Evolutionary conservation across 1,140 invertebrate species (phyloP), one percentile per base, ranked within the genome.

Genomic region (Bemisia tabaci): DNA sequence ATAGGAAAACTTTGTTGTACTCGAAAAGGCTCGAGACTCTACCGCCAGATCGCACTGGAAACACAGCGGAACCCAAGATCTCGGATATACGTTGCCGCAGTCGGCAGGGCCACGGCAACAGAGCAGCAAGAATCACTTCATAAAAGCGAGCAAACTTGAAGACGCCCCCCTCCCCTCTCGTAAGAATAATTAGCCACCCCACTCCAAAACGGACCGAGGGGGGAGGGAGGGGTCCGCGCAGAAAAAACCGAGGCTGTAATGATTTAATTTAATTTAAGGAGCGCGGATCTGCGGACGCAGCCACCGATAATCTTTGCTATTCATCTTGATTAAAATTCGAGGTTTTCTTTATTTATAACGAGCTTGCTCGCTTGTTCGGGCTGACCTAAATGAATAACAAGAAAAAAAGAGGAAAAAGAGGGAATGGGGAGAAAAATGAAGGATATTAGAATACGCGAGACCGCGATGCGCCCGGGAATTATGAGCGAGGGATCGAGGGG

Each of bases 181-280:
- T n/a, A n/a, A n/a, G n/a, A n/a, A n/a, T n/a, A n/a, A n/a, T n/a
- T n/a, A n/a, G n/a, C n/a, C n/a, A n/a, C n/a, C n/a, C n/a, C n/a
- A n/a, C n/a, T n/a, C n/a, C n/a, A n/a, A n/a, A n/a, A n/a, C n/a
- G n/a, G n/a, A n/a, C n/a, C n/a, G n/a, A n/a, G n/a, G n/a, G n/a
- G n/a, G n/a, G n/a, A n/a, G n/a, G n/a, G n/a, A n/a, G n/a, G n/a
- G n/a, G n/a, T n/a, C n/a, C n/a, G n/a, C n/a, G n/a, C n/a, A 48
- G 33, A 48, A 17, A 48, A 48, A 48, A 48, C 5, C 5, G 17
- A 48, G 33, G 33, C 17, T 48, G 33, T 48, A 48, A 48, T 48
- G 33, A 48, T 48, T 48, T 48, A 48, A 48, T 48, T 48, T 48
- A 48, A 48, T 48, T 48, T 48, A 48, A 48, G n/a, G n/a, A n/a